Conservation (phyloP, 2,797 vertebrate species). For the Oceanodroma leucorhoa region DNA sequence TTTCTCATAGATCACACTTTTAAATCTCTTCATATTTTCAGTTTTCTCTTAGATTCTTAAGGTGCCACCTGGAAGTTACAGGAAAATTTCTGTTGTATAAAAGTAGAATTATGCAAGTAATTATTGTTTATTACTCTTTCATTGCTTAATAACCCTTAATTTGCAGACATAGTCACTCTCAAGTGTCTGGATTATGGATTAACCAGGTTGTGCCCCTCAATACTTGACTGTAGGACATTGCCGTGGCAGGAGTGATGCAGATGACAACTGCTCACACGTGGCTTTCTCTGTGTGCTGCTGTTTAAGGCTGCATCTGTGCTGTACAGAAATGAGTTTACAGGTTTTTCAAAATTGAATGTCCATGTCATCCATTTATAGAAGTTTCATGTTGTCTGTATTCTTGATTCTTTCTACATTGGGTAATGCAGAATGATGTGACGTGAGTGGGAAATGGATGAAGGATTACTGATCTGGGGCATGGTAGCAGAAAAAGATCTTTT, state of each 20-base stretch:
- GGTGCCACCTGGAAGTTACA: not conserved
- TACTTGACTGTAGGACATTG: not conserved
- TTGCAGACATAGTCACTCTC: not conserved
- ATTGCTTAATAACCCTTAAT: not conserved
- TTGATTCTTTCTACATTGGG: not conserved
- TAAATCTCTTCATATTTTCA: not conserved
- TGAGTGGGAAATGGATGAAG: not conserved
- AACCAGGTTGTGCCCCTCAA: not conserved
- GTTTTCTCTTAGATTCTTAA: not conserved
- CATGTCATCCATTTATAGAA: accelerated
- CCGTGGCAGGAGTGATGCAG: not conserved
- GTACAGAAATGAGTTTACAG: not conserved
- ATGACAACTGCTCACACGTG: not conserved
- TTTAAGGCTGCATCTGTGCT: not conserved
- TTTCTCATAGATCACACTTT: not conserved
- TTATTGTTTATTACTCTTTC: not conserved
- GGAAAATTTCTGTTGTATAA: not conserved
- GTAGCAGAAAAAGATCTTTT: not conserved
- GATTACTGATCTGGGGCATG: not conserved
- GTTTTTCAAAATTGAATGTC: not conserved
- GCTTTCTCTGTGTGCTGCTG: not conserved
- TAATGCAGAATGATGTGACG: not conserved
- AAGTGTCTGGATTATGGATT: not conserved
- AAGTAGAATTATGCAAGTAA: not conserved
- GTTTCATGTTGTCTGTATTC: not conserved